Evolutionary conservation across 2,113 vertebrate species (phyloP).

Genomic region (Forbesichthys papilliferus): DNA sequence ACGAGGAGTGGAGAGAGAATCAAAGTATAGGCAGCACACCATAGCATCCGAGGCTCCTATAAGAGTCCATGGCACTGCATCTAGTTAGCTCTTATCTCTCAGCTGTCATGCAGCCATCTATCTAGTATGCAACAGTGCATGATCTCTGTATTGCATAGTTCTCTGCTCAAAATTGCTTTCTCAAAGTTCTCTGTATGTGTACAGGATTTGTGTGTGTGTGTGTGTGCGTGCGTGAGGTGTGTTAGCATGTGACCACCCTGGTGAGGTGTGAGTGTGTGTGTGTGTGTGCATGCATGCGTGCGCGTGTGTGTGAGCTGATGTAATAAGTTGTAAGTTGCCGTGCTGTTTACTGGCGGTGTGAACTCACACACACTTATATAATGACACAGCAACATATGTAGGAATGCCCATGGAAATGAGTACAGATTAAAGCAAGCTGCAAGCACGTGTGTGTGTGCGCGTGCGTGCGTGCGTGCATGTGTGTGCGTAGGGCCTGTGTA

Average conservation of each 20-base stretch:
- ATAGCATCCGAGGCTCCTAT: conserved; percentile 15
- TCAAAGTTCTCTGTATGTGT: not conserved
- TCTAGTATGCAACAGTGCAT: no score
- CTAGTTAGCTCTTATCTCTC: conserved; percentile 20
- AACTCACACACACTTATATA: conserved; percentile 20
- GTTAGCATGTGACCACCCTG: not conserved
- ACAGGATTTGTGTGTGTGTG: conserved; percentile 5
- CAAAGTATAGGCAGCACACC: not conserved
- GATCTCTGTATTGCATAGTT: no score
- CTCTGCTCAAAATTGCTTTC: not conserved
- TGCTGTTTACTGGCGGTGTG: conserved; percentile 46
- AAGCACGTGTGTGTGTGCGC: not conserved
- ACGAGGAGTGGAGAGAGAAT: conserved; percentile 19
- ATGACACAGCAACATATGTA: not conserved
- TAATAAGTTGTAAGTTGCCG: conserved; percentile 58
- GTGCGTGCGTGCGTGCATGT: not conserved
- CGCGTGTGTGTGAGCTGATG: conserved; percentile 51
- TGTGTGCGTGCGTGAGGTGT: not conserved
- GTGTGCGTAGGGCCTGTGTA: not conserved
- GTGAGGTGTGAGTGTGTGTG: not conserved
- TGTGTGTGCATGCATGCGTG: not conserved
- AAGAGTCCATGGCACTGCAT: not conserved
- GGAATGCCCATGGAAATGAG: not conserved
- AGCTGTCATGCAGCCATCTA: not conserved
- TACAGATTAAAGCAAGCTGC: not conserved